Percentiles rank a stretch among this genome's conserved stretches.
These are phyloP conservation scores for Mamestra configurata DNA, from an alignment of 1,140 invertebrate genomes.

Conservation along the genomic window DNA sequence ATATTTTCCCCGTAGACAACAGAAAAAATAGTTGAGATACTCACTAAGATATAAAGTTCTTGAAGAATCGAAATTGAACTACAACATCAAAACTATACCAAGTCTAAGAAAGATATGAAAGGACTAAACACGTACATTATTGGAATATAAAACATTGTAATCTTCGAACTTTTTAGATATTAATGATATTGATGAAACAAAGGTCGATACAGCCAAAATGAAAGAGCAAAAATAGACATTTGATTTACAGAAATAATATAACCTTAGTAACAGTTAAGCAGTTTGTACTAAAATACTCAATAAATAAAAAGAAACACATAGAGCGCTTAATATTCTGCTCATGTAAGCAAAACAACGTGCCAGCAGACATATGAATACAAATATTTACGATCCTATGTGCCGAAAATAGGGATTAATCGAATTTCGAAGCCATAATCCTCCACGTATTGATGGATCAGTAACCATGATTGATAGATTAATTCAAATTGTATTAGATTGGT, in stretches of 20 bases:
- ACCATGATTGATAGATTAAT: conserved; percentile 17
- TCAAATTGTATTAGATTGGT: conserved; percentile 14
- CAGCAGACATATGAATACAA: conserved; percentile 1
- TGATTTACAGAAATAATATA: too few species aligned
- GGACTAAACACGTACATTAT: too few species aligned
- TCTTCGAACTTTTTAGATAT: too few species aligned
- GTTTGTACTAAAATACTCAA: not conserved
- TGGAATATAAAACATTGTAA: too few species aligned
- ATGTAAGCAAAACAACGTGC: not conserved
- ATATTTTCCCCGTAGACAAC: not conserved
- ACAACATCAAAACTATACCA: too few species aligned
- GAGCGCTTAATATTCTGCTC: not conserved
- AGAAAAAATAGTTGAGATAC: too few species aligned
- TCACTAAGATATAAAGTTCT: too few species aligned
- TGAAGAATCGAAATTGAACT: not conserved
- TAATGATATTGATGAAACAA: too few species aligned
- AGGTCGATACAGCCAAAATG: too few species aligned
- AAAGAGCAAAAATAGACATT: too few species aligned
- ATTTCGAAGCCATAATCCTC: conserved; percentile 9
- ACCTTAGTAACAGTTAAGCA: too few species aligned
- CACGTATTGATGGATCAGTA: not conserved
- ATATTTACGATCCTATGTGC: not conserved
- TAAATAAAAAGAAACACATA: not conserved
- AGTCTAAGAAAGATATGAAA: too few species aligned
- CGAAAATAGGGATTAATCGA: conserved; percentile 13